Conservation (phyloP, 2,113 vertebrate genomes). For the Pedionomus torquatus region DNA sequence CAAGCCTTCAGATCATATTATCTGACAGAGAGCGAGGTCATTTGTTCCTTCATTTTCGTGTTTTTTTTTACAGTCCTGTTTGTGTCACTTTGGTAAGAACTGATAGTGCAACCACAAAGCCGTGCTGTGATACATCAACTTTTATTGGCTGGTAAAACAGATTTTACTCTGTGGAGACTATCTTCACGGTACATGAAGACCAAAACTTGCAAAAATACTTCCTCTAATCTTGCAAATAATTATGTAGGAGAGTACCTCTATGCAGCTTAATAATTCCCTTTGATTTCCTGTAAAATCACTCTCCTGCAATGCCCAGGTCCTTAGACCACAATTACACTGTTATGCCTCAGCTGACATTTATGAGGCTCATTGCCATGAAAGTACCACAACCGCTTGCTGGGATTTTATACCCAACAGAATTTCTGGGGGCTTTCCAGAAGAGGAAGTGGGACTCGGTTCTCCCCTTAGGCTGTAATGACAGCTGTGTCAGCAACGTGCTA, state of each 20-base stretch:
- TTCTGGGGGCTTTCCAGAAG: not conserved
- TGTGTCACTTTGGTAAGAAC: not conserved
- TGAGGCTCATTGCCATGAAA: not conserved
- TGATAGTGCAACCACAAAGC: rapidly evolving
- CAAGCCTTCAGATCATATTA: not conserved
- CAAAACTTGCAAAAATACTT: not conserved
- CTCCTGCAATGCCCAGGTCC: not conserved
- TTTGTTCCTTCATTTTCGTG: too few species aligned
- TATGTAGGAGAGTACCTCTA: not conserved
- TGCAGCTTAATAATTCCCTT: not conserved
- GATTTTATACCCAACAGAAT: not conserved
- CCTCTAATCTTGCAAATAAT: not conserved
- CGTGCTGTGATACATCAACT: not conserved
- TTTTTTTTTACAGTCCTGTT: not conserved
- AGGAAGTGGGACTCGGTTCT: rapidly evolving
- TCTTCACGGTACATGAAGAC: not conserved
- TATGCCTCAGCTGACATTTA: not conserved
- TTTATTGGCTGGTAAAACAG: not conserved
- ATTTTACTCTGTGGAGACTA: not conserved
- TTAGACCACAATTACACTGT: not conserved
- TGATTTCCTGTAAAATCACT: not conserved
- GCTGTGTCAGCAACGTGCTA: rapidly evolving
- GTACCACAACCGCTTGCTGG: rapidly evolving
- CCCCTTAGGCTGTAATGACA: not conserved
- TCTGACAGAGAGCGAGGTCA: not conserved